Evolutionary conservation across 2,888 invertebrate species (phyloP), one percentile per base, ranked within the genome.

Genomic region (Pteria penguin): DNA sequence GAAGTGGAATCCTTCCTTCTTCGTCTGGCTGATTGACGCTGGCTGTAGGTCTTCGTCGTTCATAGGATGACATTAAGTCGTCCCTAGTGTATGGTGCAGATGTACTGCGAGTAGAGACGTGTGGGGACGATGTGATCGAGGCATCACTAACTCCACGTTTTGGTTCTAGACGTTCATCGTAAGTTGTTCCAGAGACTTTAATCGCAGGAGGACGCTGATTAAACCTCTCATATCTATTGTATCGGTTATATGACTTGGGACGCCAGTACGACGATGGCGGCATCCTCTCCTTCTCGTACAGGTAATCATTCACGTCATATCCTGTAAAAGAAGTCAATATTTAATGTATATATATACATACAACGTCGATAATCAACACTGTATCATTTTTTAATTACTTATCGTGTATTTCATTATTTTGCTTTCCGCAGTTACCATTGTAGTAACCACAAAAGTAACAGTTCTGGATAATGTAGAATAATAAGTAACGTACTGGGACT

Each of bases 1-100:
- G 76, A 5, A 76, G 55, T 1, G 55, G 60, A 18, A 71, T 68
- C 45, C 61, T 76, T 14, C 62, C 72, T 26, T 61, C 62, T 4
- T 27, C 36, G 26, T 65, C 72, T 14, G 29, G 32, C 2, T 31
- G n/a, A 26, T 74, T 74, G 8, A 61, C 68, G 32, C 60, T 52
- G 24, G 26, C 33, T 18, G 24, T 45, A 29, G 57, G 52, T n/a
- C 18, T 45, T 4, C 26, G 29, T 2, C 5, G 36, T 29, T 31
- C 62, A 4, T 11, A 4, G 11, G 62, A 5, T 54, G 29, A 45
- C 4, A 22, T 18, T 55, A 24, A 55, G 5, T 18, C 18, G 55
- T 4, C 18, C 24, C 55, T 24, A 4, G 5, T 4, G 24, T 22
- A 55, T 3, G 24, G 55, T 4, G 24, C 4, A 4, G 3, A 22